Evolutionary conservation across 2,888 invertebrate genomes (phyloP).

Genomic region (Drosophila nigritarsus): DNA sequence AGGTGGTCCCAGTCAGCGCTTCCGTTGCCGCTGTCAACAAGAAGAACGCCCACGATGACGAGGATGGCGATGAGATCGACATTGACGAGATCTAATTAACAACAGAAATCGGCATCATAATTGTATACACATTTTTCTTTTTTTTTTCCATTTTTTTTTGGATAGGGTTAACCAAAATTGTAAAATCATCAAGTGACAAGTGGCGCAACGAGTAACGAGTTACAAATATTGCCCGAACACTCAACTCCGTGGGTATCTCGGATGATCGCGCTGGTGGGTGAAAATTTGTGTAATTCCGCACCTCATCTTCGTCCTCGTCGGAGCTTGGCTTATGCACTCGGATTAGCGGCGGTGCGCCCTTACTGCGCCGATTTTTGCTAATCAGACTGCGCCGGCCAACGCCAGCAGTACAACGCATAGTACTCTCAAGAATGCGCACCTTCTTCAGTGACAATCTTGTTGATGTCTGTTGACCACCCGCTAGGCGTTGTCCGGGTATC

Average conservation of each 20-base stretch:
- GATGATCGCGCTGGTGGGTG: slow-evolving; percentile 50
- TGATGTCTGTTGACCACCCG: slow-evolving; percentile 14
- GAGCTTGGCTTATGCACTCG: background rate
- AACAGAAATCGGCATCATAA: slow-evolving; percentile 48
- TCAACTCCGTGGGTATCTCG: slow-evolving; percentile 31
- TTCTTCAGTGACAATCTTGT: slow-evolving; percentile 73
- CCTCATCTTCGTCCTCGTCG: slow-evolving; percentile 44
- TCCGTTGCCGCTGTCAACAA: slow-evolving; percentile 82
- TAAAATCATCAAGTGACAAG: background rate
- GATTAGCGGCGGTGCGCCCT: slow-evolving; percentile 34
- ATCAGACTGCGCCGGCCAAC: slow-evolving; percentile 68
- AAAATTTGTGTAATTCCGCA: slow-evolving; percentile 39
- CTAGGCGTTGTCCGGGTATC: slow-evolving; percentile 27
- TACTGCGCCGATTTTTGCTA: slow-evolving; percentile 67
- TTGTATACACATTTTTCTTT: background rate
- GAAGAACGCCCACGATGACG: slow-evolving; percentile 87
- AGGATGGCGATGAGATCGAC: slow-evolving; percentile 93
- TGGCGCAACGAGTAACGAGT: background rate
- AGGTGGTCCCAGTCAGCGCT: slow-evolving; percentile 87
- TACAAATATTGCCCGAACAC: background rate
- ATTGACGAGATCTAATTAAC: slow-evolving; percentile 94
- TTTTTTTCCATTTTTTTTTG: slow-evolving; percentile 5
- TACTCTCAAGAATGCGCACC: slow-evolving; percentile 74
- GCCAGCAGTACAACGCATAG: slow-evolving; percentile 73
- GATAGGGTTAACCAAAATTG: slow-evolving; percentile 17